phyloP scores from a whole-genome alignment of 2,113 vertebrate genomes.

The Piprites chloris region DNA sequence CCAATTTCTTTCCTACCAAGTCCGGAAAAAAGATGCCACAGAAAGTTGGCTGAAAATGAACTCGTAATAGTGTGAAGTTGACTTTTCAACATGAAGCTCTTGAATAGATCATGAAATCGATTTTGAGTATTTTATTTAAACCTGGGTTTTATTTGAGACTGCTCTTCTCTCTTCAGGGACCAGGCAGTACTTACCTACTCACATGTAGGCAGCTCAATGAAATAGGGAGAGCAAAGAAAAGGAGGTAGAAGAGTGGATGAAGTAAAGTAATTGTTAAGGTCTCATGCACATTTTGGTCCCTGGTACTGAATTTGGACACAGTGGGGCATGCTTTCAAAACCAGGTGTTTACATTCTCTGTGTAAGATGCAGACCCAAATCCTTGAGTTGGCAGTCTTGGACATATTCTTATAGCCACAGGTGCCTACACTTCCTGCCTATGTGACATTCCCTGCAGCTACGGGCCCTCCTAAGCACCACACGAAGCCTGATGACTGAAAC shows the following conservation, averaged over 20 bases:
- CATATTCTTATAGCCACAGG: not conserved
- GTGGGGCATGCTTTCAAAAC: not conserved
- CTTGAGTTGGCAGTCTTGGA: not conserved
- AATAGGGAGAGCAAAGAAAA: not conserved
- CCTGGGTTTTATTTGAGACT: not conserved
- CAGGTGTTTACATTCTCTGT: not conserved
- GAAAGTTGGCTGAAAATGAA: not conserved
- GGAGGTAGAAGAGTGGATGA: not conserved
- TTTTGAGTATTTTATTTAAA: not conserved
- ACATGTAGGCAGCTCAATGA: not conserved
- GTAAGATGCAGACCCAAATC: not conserved
- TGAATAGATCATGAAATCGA: not conserved
- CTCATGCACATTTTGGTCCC: not conserved
- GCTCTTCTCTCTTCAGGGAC: not conserved
- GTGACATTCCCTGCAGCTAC: not conserved
- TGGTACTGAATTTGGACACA: not conserved
- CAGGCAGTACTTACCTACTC: not conserved
- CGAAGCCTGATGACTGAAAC: not conserved
- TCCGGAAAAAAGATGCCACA: not conserved
- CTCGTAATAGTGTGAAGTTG: not conserved
- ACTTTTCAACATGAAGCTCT: not conserved
- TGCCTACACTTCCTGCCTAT: rapidly evolving
- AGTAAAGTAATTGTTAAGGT: not conserved
- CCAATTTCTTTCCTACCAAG: not conserved
- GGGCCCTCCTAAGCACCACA: not conserved